Evolutionary conservation across 1,140 invertebrate species (phyloP), one percentile per base, ranked within the genome.

Genomic region (Eriosoma lanigerum): DNA sequence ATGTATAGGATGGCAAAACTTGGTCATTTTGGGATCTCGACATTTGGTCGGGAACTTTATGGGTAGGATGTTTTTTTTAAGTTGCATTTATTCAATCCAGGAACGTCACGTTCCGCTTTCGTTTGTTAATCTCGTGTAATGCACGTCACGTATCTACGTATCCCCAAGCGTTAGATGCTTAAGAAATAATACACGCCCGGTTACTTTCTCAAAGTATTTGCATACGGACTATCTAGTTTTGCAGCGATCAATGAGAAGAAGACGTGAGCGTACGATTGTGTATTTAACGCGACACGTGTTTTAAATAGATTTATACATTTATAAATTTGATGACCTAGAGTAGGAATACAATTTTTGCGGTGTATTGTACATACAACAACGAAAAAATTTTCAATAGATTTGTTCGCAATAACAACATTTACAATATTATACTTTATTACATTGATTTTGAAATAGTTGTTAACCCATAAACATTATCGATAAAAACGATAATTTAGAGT

Each of bases 151-250:
- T 76, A 52, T 21, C 29, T 54, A 26, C 56, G 72, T 12, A 38
- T 29, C 72, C 52, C 32, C 52, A 19, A 44, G 52, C 72, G 72
- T 58, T 38, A 58, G 50, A 52, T 58, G 32, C 72, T 76, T 58
- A 58, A 76, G 72, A 29, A 76, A 38, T 38, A 38, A 38, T 58
- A 76, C 54, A 58, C 50, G 72, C 72, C 52, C n/a, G 72, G 32
- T 58, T 76, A 76, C 72, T 76, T 54, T 76, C 54, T 54, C 52
- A 38, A 76, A 76, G 72, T 76, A 76, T 76, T 76, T 76, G 52
- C 72, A 58, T 76, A 58, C n/a, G 12, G 52, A 44, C 52, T 24
- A 58, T 44, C 54, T 58, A 26, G 72, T 56, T 76, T 76, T 19
- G 52, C 19, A 38, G 52, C 19, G 32, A 38, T 76, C 56, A 38